A percentile compares a stretch with the other conserved stretches of the same genome.
These are phyloP conservation scores for Epirrhoe tristata DNA, from an alignment of 2,888 invertebrate genomes.

Conservation along the genomic window DNA sequence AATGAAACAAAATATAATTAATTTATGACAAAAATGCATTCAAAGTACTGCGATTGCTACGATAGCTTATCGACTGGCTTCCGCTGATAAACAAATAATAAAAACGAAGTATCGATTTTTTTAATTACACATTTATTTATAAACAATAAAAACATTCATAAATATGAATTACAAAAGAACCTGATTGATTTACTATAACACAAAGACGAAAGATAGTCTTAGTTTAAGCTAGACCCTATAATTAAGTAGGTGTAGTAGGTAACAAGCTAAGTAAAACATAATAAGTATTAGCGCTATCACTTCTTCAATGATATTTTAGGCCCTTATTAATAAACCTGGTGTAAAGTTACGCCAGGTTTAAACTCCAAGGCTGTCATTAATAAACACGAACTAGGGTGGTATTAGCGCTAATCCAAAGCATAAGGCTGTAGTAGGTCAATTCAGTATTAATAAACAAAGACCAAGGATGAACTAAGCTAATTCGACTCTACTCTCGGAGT, in stretches of 20 bases:
- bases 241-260: no score
- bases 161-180: neutral
- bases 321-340: no score
- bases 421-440: no score
- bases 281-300: no score
- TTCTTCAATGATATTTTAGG: no score
- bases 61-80: slow-evolving; percentile 34
- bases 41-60: slow-evolving; percentile 31
- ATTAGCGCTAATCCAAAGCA: no score
- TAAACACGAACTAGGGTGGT: no score
- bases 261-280: neutral
- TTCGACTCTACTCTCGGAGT: no score
- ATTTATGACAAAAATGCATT: slow-evolving; percentile 18
- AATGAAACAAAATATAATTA: slow-evolving; percentile 27
- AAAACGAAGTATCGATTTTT: neutral
- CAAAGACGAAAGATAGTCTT: neutral
- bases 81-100: slow-evolving; percentile 30
- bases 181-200: neutral
- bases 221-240: neutral
- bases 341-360: no score
- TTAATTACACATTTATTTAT: neutral
- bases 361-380: no score
- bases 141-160: neutral
- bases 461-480: no score
- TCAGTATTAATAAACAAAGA: no score